phyloP scores from a whole-genome alignment of 2,888 invertebrate species.

The Tanytarsus gracilentus region DNA sequence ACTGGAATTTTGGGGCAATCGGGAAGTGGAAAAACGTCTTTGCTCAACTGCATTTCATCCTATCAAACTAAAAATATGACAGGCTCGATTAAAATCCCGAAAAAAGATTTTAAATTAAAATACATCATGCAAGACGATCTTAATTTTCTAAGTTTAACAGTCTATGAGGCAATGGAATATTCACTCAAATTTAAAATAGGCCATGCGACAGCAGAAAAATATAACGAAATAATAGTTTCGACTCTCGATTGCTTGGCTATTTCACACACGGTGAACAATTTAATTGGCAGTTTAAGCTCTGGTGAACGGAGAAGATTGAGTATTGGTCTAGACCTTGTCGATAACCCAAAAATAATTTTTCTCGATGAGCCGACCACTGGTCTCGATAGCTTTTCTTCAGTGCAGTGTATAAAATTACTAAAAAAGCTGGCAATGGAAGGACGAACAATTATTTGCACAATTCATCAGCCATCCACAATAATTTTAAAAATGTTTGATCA shows the following conservation, averaged over 20 bases:
- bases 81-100: slow-evolving; percentile 66
- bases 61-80: slow-evolving; percentile 39
- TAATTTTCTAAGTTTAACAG: slow-evolving; percentile 72
- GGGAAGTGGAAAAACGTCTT: slow-evolving; percentile 8
- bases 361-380: slow-evolving; percentile 94
- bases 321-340: slow-evolving; percentile 82
- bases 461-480: slow-evolving; percentile 84
- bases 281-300: slow-evolving; percentile 67
- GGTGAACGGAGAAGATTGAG: slow-evolving; percentile 85
- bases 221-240: slow-evolving; percentile 46
- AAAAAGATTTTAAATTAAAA: slow-evolving; percentile 62
- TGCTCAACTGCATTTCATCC: neutral
- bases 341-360: slow-evolving; percentile 86
- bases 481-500: slow-evolving; percentile 83
- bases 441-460: slow-evolving; percentile 76
- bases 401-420: slow-evolving; percentile 69
- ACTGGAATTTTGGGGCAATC: slow-evolving; percentile 12
- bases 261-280: slow-evolving; percentile 54
- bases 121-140: slow-evolving; percentile 86
- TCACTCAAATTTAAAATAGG: slow-evolving; percentile 82
- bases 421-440: slow-evolving; percentile 75
- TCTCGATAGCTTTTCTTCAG: slow-evolving; percentile 70
- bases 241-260: slow-evolving; percentile 70
- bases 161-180: slow-evolving; percentile 74
- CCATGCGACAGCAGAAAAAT: slow-evolving; percentile 49